Evolutionary conservation across 2,113 vertebrate species (phyloP), one percentile per base, ranked within the genome.

Genomic region (Chlamydotis undulata): DNA sequence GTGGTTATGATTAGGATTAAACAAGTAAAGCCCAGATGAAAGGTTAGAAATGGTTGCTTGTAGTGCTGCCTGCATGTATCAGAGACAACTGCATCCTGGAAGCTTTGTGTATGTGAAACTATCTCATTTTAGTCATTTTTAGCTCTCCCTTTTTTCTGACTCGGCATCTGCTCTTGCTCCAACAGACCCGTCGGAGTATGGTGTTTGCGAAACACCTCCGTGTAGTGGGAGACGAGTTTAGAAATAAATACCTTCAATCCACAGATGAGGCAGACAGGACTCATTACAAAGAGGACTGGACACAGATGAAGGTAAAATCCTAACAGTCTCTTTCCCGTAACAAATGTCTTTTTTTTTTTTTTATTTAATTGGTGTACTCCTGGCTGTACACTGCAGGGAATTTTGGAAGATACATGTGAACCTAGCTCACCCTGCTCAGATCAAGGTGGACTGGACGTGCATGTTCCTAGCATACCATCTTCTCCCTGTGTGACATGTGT

Each of bases 161-260:
- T 76, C 4, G 0, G 29, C 39, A 22, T 33, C 63, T 76, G 83
- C 65, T 90, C 33, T 68, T 63, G 4, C 19, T 76, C 61, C 5
- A 19, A 23, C 92, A 99, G 99, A 99, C 99, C 10, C 98, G 99
- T 7, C 98, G 99, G 83, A 99, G 99, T 95, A 99, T 99, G 99
- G 99, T 99, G 84, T 99, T 99, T 14, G 98, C 99, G 55, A 98
- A 98, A 85, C 99, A 99, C 96, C 98, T 99, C 59, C 98, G 99
- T 19, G 88, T 98, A 2, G 98, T 98, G 31, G 99, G 99, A 6
- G 99, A 99, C 0, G 95, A 98, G 49, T 99, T 99, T 87, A 97
- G 99, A 82, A 98, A 96, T 53, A 98, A 93, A 37, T 94, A 98
- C 68, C 98, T 99, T 59, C 98, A 99, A 37, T 99, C 99, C 57